Percentiles rank a stretch among this genome's conserved stretches.
Evolutionary conservation across 1,140 invertebrate species (phyloP).

Genomic region (Drosophila orena): DNA sequence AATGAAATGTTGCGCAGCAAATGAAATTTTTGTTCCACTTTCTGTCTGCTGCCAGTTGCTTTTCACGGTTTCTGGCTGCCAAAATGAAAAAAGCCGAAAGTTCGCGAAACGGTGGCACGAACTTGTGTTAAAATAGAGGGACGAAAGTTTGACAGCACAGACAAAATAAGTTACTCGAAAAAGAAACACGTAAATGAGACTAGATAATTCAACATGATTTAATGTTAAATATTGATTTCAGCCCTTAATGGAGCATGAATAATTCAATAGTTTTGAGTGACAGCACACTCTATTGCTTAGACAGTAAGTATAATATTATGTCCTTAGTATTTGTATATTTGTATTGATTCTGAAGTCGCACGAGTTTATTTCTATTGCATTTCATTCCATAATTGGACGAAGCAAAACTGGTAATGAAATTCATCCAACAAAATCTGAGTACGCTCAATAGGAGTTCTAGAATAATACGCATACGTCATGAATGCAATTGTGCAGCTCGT

Average conservation of each 20-base stretch:
- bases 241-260: too few relatives aligned
- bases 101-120: constrained; percentile 1
- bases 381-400: too few relatives aligned
- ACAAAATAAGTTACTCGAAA: background rate
- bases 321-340: too few relatives aligned
- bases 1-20: constrained; percentile 43
- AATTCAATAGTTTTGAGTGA: too few relatives aligned
- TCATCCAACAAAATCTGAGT: background rate
- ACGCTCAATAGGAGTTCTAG: background rate
- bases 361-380: too few relatives aligned
- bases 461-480: constrained; percentile 31
- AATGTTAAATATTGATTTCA: too few relatives aligned
- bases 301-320: too few relatives aligned
- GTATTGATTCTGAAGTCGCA: too few relatives aligned
- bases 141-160: background rate
- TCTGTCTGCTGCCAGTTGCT: constrained; percentile 9
- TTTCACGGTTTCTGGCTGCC: background rate
- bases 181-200: background rate
- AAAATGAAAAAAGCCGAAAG: background rate
- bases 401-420: background rate
- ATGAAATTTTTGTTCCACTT: constrained; percentile 24
- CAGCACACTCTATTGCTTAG: background rate
- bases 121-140: background rate
- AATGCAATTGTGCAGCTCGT: constrained; percentile 1
- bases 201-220: background rate